phyloP scores from a whole-genome alignment of 2,888 invertebrate species.

The Flexamia atlantica region DNA sequence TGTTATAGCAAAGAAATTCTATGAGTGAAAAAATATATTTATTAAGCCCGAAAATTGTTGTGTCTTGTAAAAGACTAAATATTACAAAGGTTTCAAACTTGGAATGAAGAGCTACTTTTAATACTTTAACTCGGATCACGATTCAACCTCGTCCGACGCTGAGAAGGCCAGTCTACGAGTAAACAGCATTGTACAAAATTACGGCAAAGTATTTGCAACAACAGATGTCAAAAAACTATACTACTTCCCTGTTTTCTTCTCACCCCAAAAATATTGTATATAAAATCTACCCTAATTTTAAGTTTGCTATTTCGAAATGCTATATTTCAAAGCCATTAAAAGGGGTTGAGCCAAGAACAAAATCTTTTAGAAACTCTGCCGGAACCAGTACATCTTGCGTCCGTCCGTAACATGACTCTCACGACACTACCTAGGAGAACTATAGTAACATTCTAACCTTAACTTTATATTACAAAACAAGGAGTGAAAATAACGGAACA shows the following conservation, averaged over 20 bases:
- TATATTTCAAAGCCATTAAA: conserved; percentile 30
- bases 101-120: not conserved
- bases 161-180: conserved; percentile 50
- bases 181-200: conserved; percentile 53
- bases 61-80: not conserved
- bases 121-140: not conserved
- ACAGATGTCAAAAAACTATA: conserved; percentile 57
- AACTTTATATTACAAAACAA: conserved; percentile 60
- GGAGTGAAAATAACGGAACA: conserved; percentile 42
- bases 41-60: not conserved
- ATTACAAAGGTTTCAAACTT: not conserved
- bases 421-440: conserved; percentile 55
- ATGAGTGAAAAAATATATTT: too few relatives aligned
- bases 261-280: conserved; percentile 47
- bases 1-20: too few relatives aligned
- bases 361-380: conserved; percentile 39
- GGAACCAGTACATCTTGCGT: conserved; percentile 47
- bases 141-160: not conserved
- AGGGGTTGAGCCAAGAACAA: conserved; percentile 45
- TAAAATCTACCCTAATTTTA: conserved; percentile 55
- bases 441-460: conserved; percentile 50
- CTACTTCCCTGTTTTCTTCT: conserved; percentile 41
- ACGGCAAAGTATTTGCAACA: conserved; percentile 52
- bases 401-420: conserved; percentile 46
- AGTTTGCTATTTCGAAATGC: conserved; percentile 41